These are phyloP conservation scores for Nixonia krombeini DNA, from an alignment of 1,140 invertebrate species.

Conservation along the genomic window DNA sequence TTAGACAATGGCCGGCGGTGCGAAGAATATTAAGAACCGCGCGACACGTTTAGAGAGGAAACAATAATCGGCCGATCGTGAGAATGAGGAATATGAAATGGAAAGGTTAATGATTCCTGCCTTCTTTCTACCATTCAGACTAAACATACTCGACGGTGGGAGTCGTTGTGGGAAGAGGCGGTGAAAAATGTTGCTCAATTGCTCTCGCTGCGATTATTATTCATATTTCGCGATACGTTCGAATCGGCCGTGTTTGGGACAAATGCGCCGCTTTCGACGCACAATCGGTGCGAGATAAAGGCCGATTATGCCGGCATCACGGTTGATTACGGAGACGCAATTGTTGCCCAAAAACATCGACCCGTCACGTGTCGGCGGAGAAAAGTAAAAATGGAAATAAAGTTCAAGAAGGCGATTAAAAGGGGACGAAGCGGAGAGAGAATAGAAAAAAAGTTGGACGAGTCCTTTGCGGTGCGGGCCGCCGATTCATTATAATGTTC, in stretches of 20 bases:
- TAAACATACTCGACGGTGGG: constrained; percentile 17
- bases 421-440: constrained; percentile 16
- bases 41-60: constrained; percentile 27
- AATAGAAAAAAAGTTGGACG: constrained; percentile 26
- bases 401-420: constrained; percentile 45
- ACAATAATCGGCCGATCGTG: constrained; percentile 26
- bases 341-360: constrained; percentile 9
- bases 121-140: constrained; percentile 7
- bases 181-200: constrained; percentile 14
- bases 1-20: constrained; percentile 38
- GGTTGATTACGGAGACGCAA: not conserved
- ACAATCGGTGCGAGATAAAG: no score
- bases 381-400: constrained; percentile 33
- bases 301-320: no score
- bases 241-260: no score
- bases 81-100: constrained; percentile 21
- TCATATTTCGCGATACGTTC: no score
- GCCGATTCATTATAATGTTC: constrained; percentile 53
- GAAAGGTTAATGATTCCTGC: constrained; percentile 28
- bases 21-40: constrained; percentile 26
- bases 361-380: constrained; percentile 23
- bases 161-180: constrained; percentile 23
- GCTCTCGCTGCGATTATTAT: no score
- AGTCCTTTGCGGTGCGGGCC: constrained; percentile 46
- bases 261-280: no score